These are phyloP conservation scores for Brachypterus glaber DNA, from an alignment of 2,888 invertebrate genomes.

Conservation along the genomic window DNA sequence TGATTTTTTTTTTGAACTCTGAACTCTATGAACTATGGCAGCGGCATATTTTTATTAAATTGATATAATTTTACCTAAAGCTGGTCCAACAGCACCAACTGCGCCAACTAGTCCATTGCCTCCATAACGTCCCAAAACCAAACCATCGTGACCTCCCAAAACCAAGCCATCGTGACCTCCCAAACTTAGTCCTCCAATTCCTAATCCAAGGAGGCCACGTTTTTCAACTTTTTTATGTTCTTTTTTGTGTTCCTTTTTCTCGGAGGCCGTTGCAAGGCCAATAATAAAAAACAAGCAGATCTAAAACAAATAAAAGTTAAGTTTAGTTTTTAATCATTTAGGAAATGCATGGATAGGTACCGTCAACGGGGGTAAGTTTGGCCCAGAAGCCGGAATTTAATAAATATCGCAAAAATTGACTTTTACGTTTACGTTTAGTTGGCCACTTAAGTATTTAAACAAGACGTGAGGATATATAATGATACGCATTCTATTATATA, in stretches of 20 bases:
- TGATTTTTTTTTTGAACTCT: too few species aligned
- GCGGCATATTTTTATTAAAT: too few species aligned
- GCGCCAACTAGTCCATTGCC: conserved; percentile 10
- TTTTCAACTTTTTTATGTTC: conserved; percentile 31
- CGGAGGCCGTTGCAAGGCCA: conserved; percentile 24
- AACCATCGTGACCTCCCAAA: conserved; percentile 14
- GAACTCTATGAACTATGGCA: too few species aligned
- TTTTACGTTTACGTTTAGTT: too few species aligned
- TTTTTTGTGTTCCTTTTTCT: conserved; percentile 16
- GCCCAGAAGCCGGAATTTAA: too few species aligned
- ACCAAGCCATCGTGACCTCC: conserved; percentile 18
- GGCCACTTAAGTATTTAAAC: too few species aligned
- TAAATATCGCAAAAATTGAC: too few species aligned
- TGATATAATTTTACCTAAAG: conserved; percentile 12
- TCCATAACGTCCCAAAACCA: conserved; percentile 11
- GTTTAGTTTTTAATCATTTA: too few species aligned
- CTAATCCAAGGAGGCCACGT: conserved; percentile 32
- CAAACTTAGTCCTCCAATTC: conserved; percentile 21
- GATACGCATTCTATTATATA: too few species aligned
- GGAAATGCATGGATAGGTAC: too few species aligned
- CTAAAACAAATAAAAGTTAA: conserved; percentile 25
- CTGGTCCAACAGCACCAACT: conserved; percentile 14
- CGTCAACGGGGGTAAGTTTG: too few species aligned
- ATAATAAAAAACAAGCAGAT: conserved; percentile 28
- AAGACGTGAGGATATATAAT: too few species aligned